These are phyloP conservation scores for Bombus difficillimus DNA, from an alignment of 1,140 invertebrate species.

Conservation along the genomic window DNA sequence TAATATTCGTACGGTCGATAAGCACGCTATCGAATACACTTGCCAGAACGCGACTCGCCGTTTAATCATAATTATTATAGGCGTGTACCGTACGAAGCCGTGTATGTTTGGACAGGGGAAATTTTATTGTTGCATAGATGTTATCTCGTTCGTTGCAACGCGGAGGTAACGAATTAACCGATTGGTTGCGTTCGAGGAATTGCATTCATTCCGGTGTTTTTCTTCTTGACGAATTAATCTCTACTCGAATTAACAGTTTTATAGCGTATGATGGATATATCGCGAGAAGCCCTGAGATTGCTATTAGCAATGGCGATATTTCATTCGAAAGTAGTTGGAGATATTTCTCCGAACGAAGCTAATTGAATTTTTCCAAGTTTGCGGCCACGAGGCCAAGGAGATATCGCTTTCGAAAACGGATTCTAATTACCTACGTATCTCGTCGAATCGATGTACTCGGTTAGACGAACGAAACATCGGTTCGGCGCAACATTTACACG, in stretches of 20 bases:
- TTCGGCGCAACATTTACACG: background rate
- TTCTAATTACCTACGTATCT: background rate
- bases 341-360: background rate
- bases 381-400: background rate
- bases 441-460: background rate
- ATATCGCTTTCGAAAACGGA: slow-evolving; percentile 9
- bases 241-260: background rate
- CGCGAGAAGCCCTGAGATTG: background rate
- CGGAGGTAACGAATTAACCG: background rate
- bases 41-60: background rate
- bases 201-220: background rate
- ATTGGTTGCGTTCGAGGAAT: background rate
- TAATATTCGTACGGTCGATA: slow-evolving; percentile 11
- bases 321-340: background rate
- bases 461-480: background rate
- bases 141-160: background rate
- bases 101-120: background rate
- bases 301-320: background rate
- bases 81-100: background rate
- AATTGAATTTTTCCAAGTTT: background rate
- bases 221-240: background rate
- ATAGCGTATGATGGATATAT: background rate
- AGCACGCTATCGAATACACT: slow-evolving; percentile 18
- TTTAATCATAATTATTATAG: background rate
- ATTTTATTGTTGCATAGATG: slow-evolving; percentile 29